Percentiles rank a stretch among this genome's conserved stretches.
phyloP scores from a whole-genome alignment of 2,888 invertebrate genomes.

The Branchipolynoe longqiensis region DNA sequence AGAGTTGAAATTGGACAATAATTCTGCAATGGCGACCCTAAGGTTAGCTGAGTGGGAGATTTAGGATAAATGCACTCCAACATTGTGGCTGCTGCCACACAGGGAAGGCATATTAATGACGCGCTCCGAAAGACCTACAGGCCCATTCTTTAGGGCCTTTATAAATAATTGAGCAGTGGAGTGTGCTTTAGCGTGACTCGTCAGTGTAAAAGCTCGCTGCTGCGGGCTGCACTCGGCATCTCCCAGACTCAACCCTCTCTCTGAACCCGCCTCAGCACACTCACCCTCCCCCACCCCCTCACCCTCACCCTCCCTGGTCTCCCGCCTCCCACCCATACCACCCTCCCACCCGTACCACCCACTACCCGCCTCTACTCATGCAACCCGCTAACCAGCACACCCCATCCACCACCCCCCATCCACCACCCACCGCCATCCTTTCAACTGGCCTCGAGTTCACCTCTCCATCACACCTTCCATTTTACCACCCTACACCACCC shows the following conservation, averaged over 20 bases:
- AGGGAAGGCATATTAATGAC: conserved; percentile 41
- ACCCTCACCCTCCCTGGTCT: background rate
- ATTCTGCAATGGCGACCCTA: background rate
- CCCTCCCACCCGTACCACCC: no score
- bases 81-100: conserved; percentile 1
- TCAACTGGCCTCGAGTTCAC: no score
- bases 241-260: no score
- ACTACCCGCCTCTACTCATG: no score
- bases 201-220: conserved; percentile 37
- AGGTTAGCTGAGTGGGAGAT: no score
- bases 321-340: background rate
- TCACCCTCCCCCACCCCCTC: background rate
- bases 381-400: no score
- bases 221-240: background rate
- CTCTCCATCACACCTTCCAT: no score
- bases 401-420: background rate
- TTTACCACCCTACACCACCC: no score
- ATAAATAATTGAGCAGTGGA: conserved; percentile 49
- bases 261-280: background rate
- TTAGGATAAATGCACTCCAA: conserved; percentile 24
- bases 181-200: conserved; percentile 49
- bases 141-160: conserved; percentile 48
- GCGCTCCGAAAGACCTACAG: conserved; percentile 42
- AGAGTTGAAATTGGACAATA: background rate
- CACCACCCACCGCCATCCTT: conserved; percentile 8